phyloP scores from a whole-genome alignment of 2,113 vertebrate species.

The Psittacara wagleri region DNA sequence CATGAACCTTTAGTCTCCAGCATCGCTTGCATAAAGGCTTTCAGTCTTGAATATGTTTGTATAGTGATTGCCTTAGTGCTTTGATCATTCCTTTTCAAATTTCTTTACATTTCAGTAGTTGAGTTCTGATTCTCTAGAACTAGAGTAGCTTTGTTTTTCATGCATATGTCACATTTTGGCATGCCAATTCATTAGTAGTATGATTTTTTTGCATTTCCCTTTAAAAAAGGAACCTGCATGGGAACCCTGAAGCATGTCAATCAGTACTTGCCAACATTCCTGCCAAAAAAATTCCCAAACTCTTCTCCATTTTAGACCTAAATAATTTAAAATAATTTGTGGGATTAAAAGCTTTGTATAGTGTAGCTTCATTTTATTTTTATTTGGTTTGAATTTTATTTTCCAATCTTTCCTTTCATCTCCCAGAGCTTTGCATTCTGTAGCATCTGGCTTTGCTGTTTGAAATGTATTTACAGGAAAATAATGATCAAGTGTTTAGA shows the following conservation, averaged over 20 bases:
- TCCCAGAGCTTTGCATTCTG: constrained; percentile 59
- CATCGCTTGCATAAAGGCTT: constrained; percentile 78
- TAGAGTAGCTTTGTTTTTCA: constrained; percentile 72
- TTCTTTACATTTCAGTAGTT: constrained; percentile 70
- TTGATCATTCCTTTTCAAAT: constrained; percentile 64
- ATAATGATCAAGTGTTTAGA: constrained; percentile 34
- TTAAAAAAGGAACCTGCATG: constrained; percentile 71
- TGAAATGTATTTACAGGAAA: constrained; percentile 38
- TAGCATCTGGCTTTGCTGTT: constrained; percentile 59
- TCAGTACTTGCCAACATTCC: constrained; percentile 78
- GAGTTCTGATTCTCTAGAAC: constrained; percentile 69
- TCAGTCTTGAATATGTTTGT: constrained; percentile 81
- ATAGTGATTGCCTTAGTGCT: constrained; percentile 74
- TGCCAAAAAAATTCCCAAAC: constrained; percentile 20
- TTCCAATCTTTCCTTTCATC: constrained; percentile 27
- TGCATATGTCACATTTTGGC: constrained; percentile 68
- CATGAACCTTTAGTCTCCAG: constrained; percentile 46
- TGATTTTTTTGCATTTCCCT: constrained; percentile 51
- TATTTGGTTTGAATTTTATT: constrained; percentile 2
- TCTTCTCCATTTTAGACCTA: not conserved
- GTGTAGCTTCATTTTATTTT: not conserved
- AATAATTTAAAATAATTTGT: constrained; percentile 23
- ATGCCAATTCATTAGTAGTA: constrained; percentile 69
- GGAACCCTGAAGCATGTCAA: constrained; percentile 72
- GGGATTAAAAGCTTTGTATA: constrained; percentile 3